Evolutionary conservation across 2,888 invertebrate genomes (phyloP).

Genomic region (Thereva nobilitata): DNA sequence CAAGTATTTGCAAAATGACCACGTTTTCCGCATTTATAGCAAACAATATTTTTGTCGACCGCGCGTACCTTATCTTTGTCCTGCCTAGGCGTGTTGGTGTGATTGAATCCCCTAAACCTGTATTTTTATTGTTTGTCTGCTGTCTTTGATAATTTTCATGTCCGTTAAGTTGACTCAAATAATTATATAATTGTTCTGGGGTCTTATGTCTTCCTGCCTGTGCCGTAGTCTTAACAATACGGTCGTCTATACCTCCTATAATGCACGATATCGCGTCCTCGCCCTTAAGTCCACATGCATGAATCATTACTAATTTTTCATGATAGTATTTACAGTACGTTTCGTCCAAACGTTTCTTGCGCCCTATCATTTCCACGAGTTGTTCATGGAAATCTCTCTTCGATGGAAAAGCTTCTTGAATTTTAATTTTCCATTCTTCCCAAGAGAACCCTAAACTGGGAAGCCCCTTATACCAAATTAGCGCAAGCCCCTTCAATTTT

Average conservation of each 20-base stretch:
- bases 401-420: neutral
- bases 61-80: neutral
- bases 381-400: neutral
- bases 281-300: slow-evolving; percentile 11
- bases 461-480: slow-evolving; percentile 23
- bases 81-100: neutral
- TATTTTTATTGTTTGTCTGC: neutral
- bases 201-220: slow-evolving; percentile 11
- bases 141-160: too few species aligned
- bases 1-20: slow-evolving; percentile 30
- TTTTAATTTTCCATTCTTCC: slow-evolving; percentile 8
- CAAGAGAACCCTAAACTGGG: neutral
- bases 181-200: slow-evolving; percentile 5
- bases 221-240: slow-evolving; percentile 20
- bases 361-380: neutral
- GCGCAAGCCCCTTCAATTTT: slow-evolving; percentile 24
- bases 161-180: slow-evolving; percentile 16
- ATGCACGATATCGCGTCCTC: slow-evolving; percentile 31
- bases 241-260: slow-evolving; percentile 26
- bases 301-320: neutral
- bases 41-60: neutral
- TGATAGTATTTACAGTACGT: neutral
- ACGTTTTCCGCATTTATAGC: slow-evolving; percentile 21
- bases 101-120: neutral
- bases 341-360: neutral